Evolutionary conservation across 2,888 invertebrate species (phyloP), one percentile per base, ranked within the genome.

Genomic region (Pristionchus entomophagus): DNA sequence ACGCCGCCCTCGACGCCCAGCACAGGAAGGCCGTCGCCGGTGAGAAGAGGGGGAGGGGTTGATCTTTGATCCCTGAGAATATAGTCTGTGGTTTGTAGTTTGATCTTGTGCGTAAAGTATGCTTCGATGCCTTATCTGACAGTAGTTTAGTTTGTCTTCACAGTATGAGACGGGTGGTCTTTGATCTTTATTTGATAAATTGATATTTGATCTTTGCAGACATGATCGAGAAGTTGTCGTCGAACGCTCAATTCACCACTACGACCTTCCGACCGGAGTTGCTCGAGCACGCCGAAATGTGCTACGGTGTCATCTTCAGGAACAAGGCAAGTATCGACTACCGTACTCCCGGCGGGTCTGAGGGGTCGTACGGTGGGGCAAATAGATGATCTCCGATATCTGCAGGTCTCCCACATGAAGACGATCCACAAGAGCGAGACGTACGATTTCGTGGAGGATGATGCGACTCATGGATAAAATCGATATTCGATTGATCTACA

Each of bases 191-290:
- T 8, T 56, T 19, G 29, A 35, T 32, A 8, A 6, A 2, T 26
- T 32, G 32, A 84, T 84, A 41, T 62, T 26, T 45, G 32, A n/a
- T n/a, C n/a, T n/a, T n/a, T 91, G 38, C 92, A 94, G 95, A 95
- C 94, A 98, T 99, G 98, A 99, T 99, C 94, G 97, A 98, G 94
- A 97, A 98, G 94, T 95, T 98, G 86, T 97, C 97, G 12, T 95
- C 96, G 49, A 97, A 97, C 65, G 99, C 99, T 0, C 99, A 99
- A 95, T 99, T 99, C 95, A 99, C 99, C 94, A 99, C 99, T 0
- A 99, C 99, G 26, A 99, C 99, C 17, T 99, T 99, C 96, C 95
- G 99, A 92, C 98, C 99, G 0, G 99, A 99, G 94, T 94, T 99
- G 87, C 94, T 99, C 51, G 97, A 98, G 93, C 97, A 97, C 94